These are phyloP conservation scores for Edolisoma coerulescens DNA, from an alignment of 2,113 vertebrate genomes.

Conservation along the genomic window DNA sequence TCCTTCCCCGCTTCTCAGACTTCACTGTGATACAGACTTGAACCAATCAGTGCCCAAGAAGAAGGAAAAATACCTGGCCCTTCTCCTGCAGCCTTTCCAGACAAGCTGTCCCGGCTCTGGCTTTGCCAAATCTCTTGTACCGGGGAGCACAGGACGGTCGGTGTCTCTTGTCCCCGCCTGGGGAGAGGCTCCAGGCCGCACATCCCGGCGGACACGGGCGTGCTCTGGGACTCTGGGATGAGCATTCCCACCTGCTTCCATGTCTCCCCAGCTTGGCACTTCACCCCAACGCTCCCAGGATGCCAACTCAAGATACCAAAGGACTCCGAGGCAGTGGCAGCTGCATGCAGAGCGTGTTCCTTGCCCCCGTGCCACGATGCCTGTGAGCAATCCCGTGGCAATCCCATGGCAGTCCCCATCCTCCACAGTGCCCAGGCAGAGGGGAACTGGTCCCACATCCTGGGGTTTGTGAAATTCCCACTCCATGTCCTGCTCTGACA, in stretches of 20 bases:
- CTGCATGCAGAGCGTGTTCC: background rate
- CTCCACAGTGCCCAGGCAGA: background rate
- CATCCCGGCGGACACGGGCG: accelerated
- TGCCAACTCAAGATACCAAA: slow-evolving; percentile 27
- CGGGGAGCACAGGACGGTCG: accelerated
- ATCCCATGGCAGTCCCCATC: background rate
- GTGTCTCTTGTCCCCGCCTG: accelerated
- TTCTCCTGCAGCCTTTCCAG: slow-evolving; percentile 1
- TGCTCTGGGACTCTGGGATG: background rate
- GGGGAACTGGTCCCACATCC: background rate
- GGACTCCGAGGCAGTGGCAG: background rate
- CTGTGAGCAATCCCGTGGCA: background rate
- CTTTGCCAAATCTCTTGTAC: background rate
- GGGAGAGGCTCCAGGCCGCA: background rate
- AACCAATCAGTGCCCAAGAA: slow-evolving; percentile 62
- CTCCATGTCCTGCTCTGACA: background rate
- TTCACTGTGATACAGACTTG: slow-evolving; percentile 65
- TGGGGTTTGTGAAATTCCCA: background rate
- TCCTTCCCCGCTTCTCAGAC: slow-evolving; percentile 47
- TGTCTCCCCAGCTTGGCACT: background rate
- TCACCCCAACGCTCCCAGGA: background rate
- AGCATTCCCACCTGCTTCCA: background rate
- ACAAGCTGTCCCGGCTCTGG: background rate
- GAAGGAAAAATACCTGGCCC: background rate
- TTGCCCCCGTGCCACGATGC: background rate